These are phyloP conservation scores for Athene cunicularia DNA, from an alignment of 2,113 vertebrate species.

Conservation along the genomic window DNA sequence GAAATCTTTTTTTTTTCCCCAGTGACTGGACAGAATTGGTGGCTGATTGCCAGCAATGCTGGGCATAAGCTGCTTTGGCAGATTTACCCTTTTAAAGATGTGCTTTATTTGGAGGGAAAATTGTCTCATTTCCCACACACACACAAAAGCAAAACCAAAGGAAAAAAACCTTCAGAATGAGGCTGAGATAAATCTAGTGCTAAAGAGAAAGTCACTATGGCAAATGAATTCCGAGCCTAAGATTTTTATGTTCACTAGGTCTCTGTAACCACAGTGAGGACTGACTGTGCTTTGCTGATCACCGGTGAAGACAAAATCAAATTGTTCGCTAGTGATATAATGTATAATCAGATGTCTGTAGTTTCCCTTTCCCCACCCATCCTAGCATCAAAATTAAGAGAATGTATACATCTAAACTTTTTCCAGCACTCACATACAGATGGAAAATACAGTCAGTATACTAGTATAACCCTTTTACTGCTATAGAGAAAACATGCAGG, in stretches of 20 bases:
- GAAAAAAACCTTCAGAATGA: not conserved
- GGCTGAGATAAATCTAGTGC: not conserved
- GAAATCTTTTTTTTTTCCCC: not conserved
- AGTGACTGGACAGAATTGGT: constrained; percentile 17
- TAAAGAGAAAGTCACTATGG: not conserved
- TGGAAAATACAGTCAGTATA: not conserved
- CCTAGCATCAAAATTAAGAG: not conserved
- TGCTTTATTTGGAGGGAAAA: not conserved
- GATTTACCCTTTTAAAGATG: constrained; percentile 20
- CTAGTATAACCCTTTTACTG: not conserved
- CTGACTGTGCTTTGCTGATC: not conserved
- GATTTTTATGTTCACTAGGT: not conserved
- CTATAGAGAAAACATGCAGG: not conserved
- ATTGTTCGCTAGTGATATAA: not conserved
- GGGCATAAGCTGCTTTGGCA: constrained; percentile 39
- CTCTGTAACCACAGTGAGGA: not conserved
- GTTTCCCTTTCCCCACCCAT: not conserved
- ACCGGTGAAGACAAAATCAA: not conserved
- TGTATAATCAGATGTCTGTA: not conserved
- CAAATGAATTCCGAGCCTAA: not conserved
- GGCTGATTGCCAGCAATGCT: constrained; percentile 5
- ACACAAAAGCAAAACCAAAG: not conserved
- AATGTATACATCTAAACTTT: not conserved
- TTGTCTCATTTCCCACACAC: not conserved
- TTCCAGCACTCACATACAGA: not conserved